Conservation (phyloP, 2,888 invertebrate genomes). For the Drosophila borborema region DNA sequence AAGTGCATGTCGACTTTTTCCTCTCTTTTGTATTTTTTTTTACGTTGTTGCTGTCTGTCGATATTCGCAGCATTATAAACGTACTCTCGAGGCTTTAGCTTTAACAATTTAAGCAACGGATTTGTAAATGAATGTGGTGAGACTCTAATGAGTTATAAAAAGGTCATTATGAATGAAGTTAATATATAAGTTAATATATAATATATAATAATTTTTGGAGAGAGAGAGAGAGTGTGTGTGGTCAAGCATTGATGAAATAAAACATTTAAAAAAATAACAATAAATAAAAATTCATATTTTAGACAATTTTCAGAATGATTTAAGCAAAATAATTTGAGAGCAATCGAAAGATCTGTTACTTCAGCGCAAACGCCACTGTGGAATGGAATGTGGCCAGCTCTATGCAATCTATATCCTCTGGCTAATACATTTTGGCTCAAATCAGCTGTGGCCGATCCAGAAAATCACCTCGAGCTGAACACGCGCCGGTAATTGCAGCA, state of each 20-base stretch:
- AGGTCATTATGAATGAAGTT: not conserved
- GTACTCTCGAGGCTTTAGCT: conserved; percentile 31
- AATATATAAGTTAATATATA: too few species aligned
- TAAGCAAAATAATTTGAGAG: not conserved
- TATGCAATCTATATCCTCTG: conserved; percentile 10
- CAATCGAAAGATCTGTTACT: not conserved
- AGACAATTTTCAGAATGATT: not conserved
- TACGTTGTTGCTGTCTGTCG: conserved; percentile 29
- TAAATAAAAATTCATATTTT: not conserved
- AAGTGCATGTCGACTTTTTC: conserved; percentile 72
- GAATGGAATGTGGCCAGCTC: conserved; percentile 24
- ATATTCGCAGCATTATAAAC: conserved; percentile 39
- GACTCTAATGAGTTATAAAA: not conserved
- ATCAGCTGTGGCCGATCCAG: conserved; percentile 41
- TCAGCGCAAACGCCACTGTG: not conserved
- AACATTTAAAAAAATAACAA: not conserved
- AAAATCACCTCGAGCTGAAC: conserved; percentile 66
- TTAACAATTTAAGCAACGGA: conserved; percentile 34
- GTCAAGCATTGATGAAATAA: not conserved
- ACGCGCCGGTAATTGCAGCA: conserved; percentile 79
- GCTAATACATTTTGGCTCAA: conserved; percentile 29
- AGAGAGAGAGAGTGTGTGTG: not conserved
- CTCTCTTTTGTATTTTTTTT: conserved; percentile 8
- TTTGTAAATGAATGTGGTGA: not conserved
- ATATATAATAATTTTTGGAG: too few species aligned